Evolutionary conservation across 2,113 vertebrate genomes (phyloP).

Genomic region (Clinocottus analis): DNA sequence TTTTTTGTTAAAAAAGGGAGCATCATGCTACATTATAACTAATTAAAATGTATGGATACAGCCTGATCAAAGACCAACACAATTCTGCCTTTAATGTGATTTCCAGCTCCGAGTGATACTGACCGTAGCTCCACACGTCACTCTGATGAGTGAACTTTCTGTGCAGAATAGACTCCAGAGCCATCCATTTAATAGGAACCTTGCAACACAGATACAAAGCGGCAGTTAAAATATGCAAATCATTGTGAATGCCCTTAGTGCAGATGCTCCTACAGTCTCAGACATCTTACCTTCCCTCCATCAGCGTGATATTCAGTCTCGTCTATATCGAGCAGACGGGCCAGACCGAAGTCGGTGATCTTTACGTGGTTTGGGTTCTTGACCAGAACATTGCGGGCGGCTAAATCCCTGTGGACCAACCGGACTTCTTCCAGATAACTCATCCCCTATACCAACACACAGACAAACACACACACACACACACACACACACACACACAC

Average conservation of each 20-base stretch:
- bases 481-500: background rate
- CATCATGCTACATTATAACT: background rate
- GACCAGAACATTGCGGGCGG: slow-evolving; percentile 95
- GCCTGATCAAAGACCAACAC: background rate
- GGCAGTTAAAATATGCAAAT: background rate
- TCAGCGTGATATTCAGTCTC: slow-evolving; percentile 97
- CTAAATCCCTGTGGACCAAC: slow-evolving; percentile 95
- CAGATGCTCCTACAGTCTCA: slow-evolving; percentile 1
- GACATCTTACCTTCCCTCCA: slow-evolving; percentile 89
- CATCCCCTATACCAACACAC: slow-evolving; percentile 88
- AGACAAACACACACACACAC: slow-evolving; percentile 7
- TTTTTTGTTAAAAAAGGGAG: background rate
- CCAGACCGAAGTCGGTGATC: slow-evolving; percentile 97
- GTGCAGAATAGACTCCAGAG: slow-evolving; percentile 94
- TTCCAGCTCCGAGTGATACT: background rate
- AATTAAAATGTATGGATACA: too few species aligned
- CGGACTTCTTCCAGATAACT: slow-evolving; percentile 95
- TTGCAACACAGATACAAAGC: slow-evolving; percentile 52
- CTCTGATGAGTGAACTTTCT: slow-evolving; percentile 97
- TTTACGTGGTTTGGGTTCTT: slow-evolving; percentile 97
- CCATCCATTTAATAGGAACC: slow-evolving; percentile 99
- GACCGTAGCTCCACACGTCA: slow-evolving; percentile 98
- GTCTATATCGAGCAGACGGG: slow-evolving; percentile 93
- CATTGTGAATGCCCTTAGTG: background rate
- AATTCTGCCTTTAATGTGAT: background rate